Conservation (phyloP, 2,888 invertebrate genomes). For the Aplocera efformata region DNA sequence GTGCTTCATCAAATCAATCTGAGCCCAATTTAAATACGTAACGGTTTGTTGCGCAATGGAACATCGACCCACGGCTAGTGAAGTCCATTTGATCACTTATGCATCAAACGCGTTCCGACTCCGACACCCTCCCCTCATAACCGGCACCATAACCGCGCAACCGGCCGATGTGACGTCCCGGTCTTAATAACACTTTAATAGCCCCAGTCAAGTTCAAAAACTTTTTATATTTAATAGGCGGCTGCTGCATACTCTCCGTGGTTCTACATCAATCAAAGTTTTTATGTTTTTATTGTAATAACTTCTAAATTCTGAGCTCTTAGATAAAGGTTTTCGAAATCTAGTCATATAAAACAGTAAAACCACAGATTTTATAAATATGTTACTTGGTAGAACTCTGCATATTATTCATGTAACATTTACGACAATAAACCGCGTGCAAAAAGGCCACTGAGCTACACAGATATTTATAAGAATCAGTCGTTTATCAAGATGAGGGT, state of each 20-base stretch:
- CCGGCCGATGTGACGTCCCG: conserved; percentile 40
- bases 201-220: conserved; percentile 52
- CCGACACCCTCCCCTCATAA: conserved; percentile 42
- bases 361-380: no score
- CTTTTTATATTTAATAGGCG: conserved; percentile 47
- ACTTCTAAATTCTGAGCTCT: conserved; percentile 1
- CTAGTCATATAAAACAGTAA: no score
- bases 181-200: conserved; percentile 55
- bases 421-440: conserved; percentile 17
- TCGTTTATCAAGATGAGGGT: conserved; percentile 19
- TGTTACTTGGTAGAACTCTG: conserved; percentile 3
- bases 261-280: conserved; percentile 45
- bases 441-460: conserved; percentile 19
- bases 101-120: conserved; percentile 67
- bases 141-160: conserved; percentile 38
- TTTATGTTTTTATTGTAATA: conserved; percentile 31
- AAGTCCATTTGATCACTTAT: conserved; percentile 69
- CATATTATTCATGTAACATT: conserved; percentile 11
- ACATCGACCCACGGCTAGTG: conserved; percentile 61
- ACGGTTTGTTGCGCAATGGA: conserved; percentile 72
- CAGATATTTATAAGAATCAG: conserved; percentile 8
- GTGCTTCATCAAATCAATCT: conserved; percentile 58
- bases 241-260: conserved; percentile 31
- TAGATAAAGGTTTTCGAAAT: no score
- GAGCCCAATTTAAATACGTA: conserved; percentile 73